Evolutionary conservation across 1,140 invertebrate genomes (phyloP), one percentile per base, ranked within the genome.

Genomic region (Hyles euphorbiae): DNA sequence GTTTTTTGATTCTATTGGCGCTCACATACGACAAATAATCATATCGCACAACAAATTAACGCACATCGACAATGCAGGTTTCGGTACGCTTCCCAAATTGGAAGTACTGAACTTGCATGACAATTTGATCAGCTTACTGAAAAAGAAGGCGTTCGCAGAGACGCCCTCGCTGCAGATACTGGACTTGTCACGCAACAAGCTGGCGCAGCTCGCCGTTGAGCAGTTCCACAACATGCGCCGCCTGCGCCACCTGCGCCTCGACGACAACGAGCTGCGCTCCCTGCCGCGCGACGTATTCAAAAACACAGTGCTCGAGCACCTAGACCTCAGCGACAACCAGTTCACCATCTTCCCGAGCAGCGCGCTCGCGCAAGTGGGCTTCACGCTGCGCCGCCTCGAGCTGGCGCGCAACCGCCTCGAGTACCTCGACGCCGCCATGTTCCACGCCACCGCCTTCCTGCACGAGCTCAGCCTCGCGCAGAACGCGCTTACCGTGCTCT

Each of bases 401-500:
- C 87, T 97, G 61, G 92, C 93, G 1, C 89, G 92, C 48, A 97
- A 97, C 76, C 92, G 92, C 46, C 90, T 98, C 4, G 95, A 97
- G 65, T 95, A 96, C 68, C 81, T 98, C 22, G 96, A 97, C 72
- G 93, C 93, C 3, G 96, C 94, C 3, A 95, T 95, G 77, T 96
- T 97, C 70, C 92, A 94, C 48, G 91, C 92, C 53, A 94, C 94
- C 12, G 92, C 94, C 3, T 94, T 93, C 68, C 81, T 97, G 5
- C 92, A 94, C 10, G 91, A 92, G 55, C 88, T 97, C 6, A 93
- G 94, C 77, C 81, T 97, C 34, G 93, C 94, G 2, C 90, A 90
- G 54, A 97, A 97, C 80, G 92, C 92, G 58, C 90, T 97, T 5
- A 94, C 93, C 0, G 94, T 95, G 48, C 80, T 97, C 4, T 94